Percentiles rank a stretch among this genome's conserved stretches.
Evolutionary conservation across 2,113 vertebrate species (phyloP).

Genomic region (Columbina picui): DNA sequence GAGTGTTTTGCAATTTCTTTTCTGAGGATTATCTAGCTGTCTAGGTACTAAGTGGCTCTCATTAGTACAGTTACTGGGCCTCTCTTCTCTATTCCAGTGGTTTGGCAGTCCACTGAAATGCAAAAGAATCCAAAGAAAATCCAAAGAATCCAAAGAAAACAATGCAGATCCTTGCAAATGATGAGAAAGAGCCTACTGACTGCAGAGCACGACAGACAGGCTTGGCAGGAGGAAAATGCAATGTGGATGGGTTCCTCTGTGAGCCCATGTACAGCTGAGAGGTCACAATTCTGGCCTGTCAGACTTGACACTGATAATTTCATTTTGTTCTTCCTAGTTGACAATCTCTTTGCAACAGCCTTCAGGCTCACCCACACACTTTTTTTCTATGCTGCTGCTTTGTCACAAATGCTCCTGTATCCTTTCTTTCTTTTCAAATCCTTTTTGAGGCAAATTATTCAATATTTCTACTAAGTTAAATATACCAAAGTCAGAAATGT

Average conservation of each 20-base stretch:
- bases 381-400: not conserved
- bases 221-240: conserved; percentile 2
- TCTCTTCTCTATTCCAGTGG: not conserved
- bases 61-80: not conserved
- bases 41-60: not conserved
- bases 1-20: not conserved
- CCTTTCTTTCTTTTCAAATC: not conserved
- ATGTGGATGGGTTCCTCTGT: not conserved
- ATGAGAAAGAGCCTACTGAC: not conserved
- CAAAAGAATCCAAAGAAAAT: too few species aligned
- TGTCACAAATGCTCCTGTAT: not conserved
- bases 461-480: not conserved
- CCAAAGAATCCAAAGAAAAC: too few species aligned
- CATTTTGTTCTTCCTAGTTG: not conserved
- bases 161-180: not conserved
- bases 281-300: conserved; percentile 16
- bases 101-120: not conserved
- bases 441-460: not conserved
- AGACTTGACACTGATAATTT: not conserved
- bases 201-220: conserved; percentile 34
- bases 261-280: not conserved
- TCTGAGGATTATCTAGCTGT: not conserved
- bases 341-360: not conserved
- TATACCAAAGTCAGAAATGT: not conserved
- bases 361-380: not conserved